phyloP scores from a whole-genome alignment of 2,797 vertebrate species.

The Coilia nasus region DNA sequence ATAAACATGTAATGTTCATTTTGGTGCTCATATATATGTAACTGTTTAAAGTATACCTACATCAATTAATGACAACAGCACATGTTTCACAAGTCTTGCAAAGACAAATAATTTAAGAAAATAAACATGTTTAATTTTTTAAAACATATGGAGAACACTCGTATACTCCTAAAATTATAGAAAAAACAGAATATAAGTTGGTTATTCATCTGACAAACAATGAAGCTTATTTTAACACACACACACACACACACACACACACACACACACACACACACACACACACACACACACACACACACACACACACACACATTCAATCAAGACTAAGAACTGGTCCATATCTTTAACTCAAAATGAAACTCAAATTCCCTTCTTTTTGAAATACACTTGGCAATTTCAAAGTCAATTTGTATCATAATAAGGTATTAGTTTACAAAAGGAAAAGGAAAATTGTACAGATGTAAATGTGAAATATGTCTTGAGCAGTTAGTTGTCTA shows the following conservation, averaged over 20 bases:
- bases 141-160: neutral
- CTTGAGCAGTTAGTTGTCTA: neutral
- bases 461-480: neutral
- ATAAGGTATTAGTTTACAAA: slow-evolving; percentile 5
- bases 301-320: neutral
- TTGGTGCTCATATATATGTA: slow-evolving; percentile 12
- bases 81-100: slow-evolving; percentile 24
- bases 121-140: slow-evolving; percentile 11
- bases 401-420: neutral
- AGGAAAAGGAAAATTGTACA: neutral
- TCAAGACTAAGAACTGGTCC: neutral
- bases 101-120: slow-evolving; percentile 47
- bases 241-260: slow-evolving; percentile 22
- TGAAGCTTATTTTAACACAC: slow-evolving; percentile 40
- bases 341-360: neutral
- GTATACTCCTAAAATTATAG: neutral
- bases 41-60: slow-evolving; percentile 1
- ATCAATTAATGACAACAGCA: neutral
- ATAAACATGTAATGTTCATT: neutral
- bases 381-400: neutral
- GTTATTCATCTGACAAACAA: neutral
- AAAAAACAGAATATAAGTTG: neutral
- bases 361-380: slow-evolving; percentile 5
- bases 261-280: slow-evolving; percentile 27
- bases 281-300: slow-evolving; percentile 19